Evolutionary conservation across 37 sponge, comb jelly and placozoan genomes (phyloP), one percentile per base, ranked within the genome.

Genomic region (Halichondria panicea): DNA sequence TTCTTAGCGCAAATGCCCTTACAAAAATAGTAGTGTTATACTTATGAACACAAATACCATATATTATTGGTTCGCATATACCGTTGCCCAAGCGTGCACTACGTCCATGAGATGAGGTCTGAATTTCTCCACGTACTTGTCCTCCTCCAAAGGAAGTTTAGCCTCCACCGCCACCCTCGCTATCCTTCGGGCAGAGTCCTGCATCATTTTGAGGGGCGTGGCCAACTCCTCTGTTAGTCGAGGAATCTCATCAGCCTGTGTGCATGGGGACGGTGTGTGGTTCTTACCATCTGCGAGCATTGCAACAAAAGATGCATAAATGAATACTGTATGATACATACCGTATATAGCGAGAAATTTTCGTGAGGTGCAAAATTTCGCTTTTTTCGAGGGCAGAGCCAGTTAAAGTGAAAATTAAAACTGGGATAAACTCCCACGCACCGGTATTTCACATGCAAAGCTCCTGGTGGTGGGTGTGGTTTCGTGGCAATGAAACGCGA

Each of bases 101-200:
- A 98, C 96, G 43, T 89, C 91, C 99, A 98, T 98, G 45, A 98
- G 77, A 60, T 90, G 89, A n/a, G 93, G 93, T 67, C 88, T 88
- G 87, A 98, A 98, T 0, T 85, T 84, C 68, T 90, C 84, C 35
- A 98, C 96, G 50, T 98, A 98, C 19, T 64, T 78, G 15, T 98
- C 96, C 40, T 95, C 99, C 22, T 91, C 94, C 9, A 95, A 27
- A 31, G 78, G 81, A 66, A 98, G 79, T 66, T 98, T 98, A 45
- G 89, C 82, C 79, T 98, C 99, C 6, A 68, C 73, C n/a, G 85
- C 64, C 7, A 98, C 87, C 12, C 74, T 70, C 13, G 96, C 99
- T 36, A 98, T 98, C 54, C 92, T 83, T 22, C 99, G 68, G 12
- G 99, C 99, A 25, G 94, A 86, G 70, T 98, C 96, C 94, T 91